Base-by-base conservation (phyloP, 2,888 invertebrate genomes). In the Lasioglossum calceatum region DNA sequence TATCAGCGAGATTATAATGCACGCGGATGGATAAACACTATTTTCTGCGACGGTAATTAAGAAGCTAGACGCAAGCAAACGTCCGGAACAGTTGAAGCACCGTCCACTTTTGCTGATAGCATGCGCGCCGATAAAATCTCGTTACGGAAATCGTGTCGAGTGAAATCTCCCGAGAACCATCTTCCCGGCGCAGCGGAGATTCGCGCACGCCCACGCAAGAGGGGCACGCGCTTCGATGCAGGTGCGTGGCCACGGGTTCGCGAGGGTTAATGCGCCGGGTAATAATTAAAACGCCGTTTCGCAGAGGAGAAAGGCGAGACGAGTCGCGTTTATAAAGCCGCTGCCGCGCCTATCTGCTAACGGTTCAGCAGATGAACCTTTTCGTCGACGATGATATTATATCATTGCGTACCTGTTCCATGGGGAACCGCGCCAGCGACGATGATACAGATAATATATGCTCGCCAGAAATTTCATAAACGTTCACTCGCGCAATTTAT, bases 231-330 rank as follows among this genome's bases (percentile, higher is more conserved):
- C 83, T 81, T 77, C 85, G 39, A 83, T 80, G 86, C 89, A 89
- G 86, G 87, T 91, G 91, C 90, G 85, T 88, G 87, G 77, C 82
- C 78, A 78, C 87, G 88, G 81, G 91, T 89, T 91, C 88, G 89
- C 83, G 71, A 81, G 91, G 91, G 91, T 92, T 91, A 91, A 91
- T 85, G 89, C 87, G 91, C 87, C 87, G 86, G 82, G 89, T 88
- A 91, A 91, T 91, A 91, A 91, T 91, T 91, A 91, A 92, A 92
- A 91, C 91, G 91, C 91, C 87, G 84, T 91, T 91, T 91, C 87
- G 80, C 80, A 77, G 73, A 82, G 84, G 89, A 89, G 91, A 90
- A 91, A 91, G 87, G 88, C 82, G 83, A 86, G 86, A 89, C 81
- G 86, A 77, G 82, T 64, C 81, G 81, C 85, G 90, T 84, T 90